Evolutionary conservation across 2,113 vertebrate species (phyloP), one percentile per base, ranked within the genome.

Genomic region (Sceloporus undulatus): DNA sequence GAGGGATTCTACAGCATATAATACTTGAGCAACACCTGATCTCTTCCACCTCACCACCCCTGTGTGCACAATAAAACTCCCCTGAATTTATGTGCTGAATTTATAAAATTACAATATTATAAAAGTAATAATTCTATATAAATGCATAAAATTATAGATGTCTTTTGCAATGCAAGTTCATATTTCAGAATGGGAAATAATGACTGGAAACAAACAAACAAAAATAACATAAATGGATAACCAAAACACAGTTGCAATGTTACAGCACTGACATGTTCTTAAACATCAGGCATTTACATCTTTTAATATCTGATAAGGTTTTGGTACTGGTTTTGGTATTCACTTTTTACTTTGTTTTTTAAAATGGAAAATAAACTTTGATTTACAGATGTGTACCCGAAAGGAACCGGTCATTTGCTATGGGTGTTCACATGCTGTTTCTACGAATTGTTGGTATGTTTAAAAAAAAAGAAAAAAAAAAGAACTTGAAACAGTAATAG

Each of bases 391-490:
- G 95, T 94, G 96, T 97, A 25, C 95, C 96, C 68, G 94, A 95
- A 78, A 96, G 90, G n/a, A 95, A 96, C n/a, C 94, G 95, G 27
- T 93, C 96, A 0, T 96, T 97, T 94, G 96, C 96, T 76, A 92
- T 97, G 92, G 96, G 96, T 83, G 95, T 97, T 42, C 95, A 97
- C 86, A 96, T 90, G 77, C 74, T 95, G 66, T 95, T 97, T 88
- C 88, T 97, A 11, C 93, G 96, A 77, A 68, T 96, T 54, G 27
- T 97, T n/a, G 96, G 96, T 97, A 95, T 91, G 92, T 91, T 71
- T 65, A 68, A 68, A 68, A 68, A 56, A 59, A 59, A 68, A 68
- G 16, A 18, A 23, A 68, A 68, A 68, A 68, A 68, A 56, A 59
- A 59, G 11, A 59, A 1, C 56, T 59, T 59, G 16, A 62, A 62